Conservation (phyloP, 1,140 invertebrate genomes). For the Drosophila elegans region DNA sequence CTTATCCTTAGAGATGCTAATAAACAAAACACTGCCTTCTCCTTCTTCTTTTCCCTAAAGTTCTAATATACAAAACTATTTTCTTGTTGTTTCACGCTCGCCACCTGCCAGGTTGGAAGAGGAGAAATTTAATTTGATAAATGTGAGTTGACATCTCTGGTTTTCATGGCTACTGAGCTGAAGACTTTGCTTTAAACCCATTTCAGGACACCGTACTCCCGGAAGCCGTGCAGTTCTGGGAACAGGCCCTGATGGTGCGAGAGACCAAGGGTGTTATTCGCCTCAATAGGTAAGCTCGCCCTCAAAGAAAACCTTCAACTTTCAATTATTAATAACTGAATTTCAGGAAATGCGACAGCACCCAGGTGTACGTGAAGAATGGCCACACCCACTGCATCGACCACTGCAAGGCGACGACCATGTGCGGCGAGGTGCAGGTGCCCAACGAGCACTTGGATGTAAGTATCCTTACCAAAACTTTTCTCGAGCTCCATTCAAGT, state of each 20-base stretch:
- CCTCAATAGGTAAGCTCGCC: conserved; percentile 91
- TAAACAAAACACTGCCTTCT: conserved; percentile 5
- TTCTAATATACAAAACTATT: conserved; percentile 24
- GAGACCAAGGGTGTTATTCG: conserved; percentile 93
- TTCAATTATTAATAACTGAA: conserved; percentile 11
- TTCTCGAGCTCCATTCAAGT: conserved; percentile 4
- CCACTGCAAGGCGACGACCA: conserved; percentile 92
- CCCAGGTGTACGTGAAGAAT: conserved; percentile 93
- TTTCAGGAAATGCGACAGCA: conserved; percentile 91
- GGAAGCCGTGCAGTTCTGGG: conserved; percentile 96
- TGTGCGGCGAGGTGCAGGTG: conserved; percentile 97
- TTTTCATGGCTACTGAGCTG: not conserved
- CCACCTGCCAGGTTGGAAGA: conserved; percentile 88
- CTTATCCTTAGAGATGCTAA: not conserved
- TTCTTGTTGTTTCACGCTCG: conserved; percentile 12
- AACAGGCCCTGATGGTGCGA: conserved; percentile 94
- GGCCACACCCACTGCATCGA: conserved; percentile 95
- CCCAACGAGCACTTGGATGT: conserved; percentile 97
- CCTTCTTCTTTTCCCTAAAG: not conserved
- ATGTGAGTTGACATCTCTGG: conserved; percentile 88
- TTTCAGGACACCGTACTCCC: conserved; percentile 95
- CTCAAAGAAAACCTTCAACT: not conserved
- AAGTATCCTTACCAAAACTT: conserved; percentile 81
- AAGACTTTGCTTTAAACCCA: conserved; percentile 14
- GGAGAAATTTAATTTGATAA: conserved; percentile 93